Conservation (phyloP, 1,140 invertebrate genomes). For the Sinella curviseta region DNA sequence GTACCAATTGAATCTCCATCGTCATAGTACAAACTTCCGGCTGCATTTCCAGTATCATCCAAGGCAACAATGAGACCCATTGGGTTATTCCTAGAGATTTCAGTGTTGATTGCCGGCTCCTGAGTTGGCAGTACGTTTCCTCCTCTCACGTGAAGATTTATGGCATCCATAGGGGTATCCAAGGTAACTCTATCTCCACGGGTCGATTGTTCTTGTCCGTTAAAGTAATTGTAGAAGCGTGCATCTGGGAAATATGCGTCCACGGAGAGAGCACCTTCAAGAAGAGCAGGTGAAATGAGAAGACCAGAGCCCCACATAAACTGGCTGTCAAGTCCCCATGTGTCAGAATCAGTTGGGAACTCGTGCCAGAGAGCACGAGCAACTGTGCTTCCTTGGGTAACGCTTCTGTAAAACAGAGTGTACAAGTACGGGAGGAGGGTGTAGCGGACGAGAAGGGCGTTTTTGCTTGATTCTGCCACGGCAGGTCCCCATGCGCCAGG, state of each 20-base stretch:
- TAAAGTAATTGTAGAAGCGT: slow-evolving; percentile 71
- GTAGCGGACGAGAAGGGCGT: slow-evolving; percentile 56
- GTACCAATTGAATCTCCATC: slow-evolving; percentile 65
- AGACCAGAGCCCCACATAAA: slow-evolving; percentile 43
- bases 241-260: slow-evolving; percentile 68
- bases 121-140: slow-evolving; percentile 74
- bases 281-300: not conserved
- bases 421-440: slow-evolving; percentile 59
- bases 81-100: slow-evolving; percentile 60
- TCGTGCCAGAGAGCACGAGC: slow-evolving; percentile 50
- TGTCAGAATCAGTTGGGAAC: slow-evolving; percentile 34
- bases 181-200: slow-evolving; percentile 60
- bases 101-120: slow-evolving; percentile 65
- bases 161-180: slow-evolving; percentile 63
- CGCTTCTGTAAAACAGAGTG: slow-evolving; percentile 56
- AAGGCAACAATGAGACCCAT: slow-evolving; percentile 65
- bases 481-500: slow-evolving; percentile 44
- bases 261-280: slow-evolving; percentile 54
- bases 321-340: slow-evolving; percentile 32
- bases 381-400: slow-evolving; percentile 48
- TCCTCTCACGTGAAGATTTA: slow-evolving; percentile 70
- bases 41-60: slow-evolving; percentile 59
- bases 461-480: slow-evolving; percentile 50
- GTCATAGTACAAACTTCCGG: slow-evolving; percentile 73
- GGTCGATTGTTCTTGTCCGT: slow-evolving; percentile 54